Conservation (phyloP, 2,888 invertebrate genomes). For the Drosophila tripunctata region DNA sequence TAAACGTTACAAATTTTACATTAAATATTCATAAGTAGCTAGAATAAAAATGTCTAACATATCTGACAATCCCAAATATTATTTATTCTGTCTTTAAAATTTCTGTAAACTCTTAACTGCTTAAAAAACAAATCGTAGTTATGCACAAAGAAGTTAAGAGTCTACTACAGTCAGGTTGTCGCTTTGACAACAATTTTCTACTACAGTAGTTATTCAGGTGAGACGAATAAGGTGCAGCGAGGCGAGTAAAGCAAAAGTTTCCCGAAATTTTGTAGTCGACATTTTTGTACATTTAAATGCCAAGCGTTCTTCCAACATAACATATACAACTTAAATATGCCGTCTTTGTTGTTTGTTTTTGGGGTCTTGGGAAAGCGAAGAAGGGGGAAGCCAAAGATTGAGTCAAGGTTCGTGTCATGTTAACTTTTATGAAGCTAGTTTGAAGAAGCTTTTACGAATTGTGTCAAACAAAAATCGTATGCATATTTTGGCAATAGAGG, state of each 20-base stretch:
- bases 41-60: no score
- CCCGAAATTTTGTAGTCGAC: slow-evolving; percentile 33
- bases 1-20: no score
- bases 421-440: background rate
- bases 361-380: background rate
- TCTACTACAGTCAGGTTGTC: no score
- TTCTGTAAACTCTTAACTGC: no score
- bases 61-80: no score
- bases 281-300: slow-evolving; percentile 68
- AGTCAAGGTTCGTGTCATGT: slow-evolving; percentile 12
- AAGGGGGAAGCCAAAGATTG: background rate
- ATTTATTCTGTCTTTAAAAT: slow-evolving; percentile 8
- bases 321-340: slow-evolving; percentile 60
- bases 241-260: slow-evolving; percentile 43
- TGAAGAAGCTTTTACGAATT: background rate
- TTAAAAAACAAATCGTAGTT: no score
- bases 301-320: slow-evolving; percentile 37
- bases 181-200: no score
- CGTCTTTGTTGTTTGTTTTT: slow-evolving; percentile 33
- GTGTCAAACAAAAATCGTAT: background rate
- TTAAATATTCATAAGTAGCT: no score
- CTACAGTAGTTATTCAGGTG: background rate
- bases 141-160: no score
- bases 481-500: slow-evolving; percentile 3
- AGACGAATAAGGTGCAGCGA: slow-evolving; percentile 31